A percentile compares a stretch with the other conserved stretches of the same genome.
These are phyloP conservation scores for Nephila pilipes DNA, from an alignment of 1,140 invertebrate species.

Conservation along the genomic window DNA sequence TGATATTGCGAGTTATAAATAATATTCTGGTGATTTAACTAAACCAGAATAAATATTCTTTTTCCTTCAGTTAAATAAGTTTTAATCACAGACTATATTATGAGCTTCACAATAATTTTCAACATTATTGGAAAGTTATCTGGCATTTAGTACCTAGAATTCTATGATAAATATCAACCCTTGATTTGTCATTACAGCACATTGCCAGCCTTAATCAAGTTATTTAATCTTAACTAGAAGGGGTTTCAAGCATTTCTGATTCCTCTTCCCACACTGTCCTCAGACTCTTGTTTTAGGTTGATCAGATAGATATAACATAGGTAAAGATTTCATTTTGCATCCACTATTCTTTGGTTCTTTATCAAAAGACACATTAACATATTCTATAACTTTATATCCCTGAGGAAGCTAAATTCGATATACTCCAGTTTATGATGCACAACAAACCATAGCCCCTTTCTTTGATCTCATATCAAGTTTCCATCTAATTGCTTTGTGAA, in stretches of 20 bases:
- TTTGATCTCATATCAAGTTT: neutral
- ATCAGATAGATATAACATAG: neutral
- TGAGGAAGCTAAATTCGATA: constrained; percentile 13
- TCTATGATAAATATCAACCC: neutral
- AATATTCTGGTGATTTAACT: neutral
- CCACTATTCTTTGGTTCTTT: neutral
- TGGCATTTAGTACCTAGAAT: neutral
- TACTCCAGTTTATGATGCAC: neutral
- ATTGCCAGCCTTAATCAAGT: neutral
- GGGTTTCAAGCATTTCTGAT: neutral
- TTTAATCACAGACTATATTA: neutral
- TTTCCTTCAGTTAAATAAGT: neutral
- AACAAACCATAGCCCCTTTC: constrained; percentile 38
- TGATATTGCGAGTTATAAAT: neutral
- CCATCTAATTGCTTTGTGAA: neutral
- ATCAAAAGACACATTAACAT: neutral
- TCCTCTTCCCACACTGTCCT: too few relatives aligned
- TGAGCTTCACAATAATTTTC: neutral
- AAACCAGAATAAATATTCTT: neutral
- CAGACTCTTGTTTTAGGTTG: neutral
- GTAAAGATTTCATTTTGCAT: neutral
- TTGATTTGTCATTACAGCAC: neutral
- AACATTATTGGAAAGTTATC: neutral
- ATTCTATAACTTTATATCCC: neutral
- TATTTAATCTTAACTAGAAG: neutral